Evolutionary conservation across 2,888 invertebrate genomes (phyloP), one percentile per base, ranked within the genome.

Genomic region (Drosophila prolongata): DNA sequence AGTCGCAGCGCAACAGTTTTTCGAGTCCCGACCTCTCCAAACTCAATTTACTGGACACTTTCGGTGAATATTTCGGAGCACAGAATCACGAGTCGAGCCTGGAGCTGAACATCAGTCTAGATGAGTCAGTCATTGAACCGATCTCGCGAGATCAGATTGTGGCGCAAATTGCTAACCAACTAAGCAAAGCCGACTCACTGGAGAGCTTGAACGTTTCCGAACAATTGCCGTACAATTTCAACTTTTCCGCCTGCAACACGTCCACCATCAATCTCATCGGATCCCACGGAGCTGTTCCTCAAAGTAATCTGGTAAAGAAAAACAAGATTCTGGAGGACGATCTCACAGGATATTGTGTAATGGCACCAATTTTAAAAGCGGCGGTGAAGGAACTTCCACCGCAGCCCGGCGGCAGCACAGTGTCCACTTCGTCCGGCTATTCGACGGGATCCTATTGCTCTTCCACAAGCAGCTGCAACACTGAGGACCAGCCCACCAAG

Each of bases 21-120:
- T 92, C 92, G 0, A 92, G 92, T 74, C 92, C 92, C 0, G 93
- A 92, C 80, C 78, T 92, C 2, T 91, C 92, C 0, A 90, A 92
- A 70, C 89, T 91, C 0, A 90, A 91, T 54, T 87, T 83, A 34
- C 66, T 91, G 35, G 90, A 92, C 49, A 84, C 79, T 3, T 84
- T 89, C 24, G 89, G 86, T 19, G 91, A 87, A 34, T 85, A 87
- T 0, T 77, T 88, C 27, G 52, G 83, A 1, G 77, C 76, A 6
- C 79, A 76, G 8, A 86, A 89, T 1, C 67, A 85, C 16, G 82
- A 80, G 11, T 86, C 85, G 6, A 70, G 71, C 49, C 84, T 79
- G 2, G 77, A 83, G 43, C 54, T 80, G 3, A 90, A 91, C 50
- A 78, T 86, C 3, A 82, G 90, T 13, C 75, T 90, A 2, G 80